Percentiles rank a stretch among this genome's conserved stretches.
Conservation (phyloP, 2,888 invertebrate genomes). For the Spisula subtruncata region DNA sequence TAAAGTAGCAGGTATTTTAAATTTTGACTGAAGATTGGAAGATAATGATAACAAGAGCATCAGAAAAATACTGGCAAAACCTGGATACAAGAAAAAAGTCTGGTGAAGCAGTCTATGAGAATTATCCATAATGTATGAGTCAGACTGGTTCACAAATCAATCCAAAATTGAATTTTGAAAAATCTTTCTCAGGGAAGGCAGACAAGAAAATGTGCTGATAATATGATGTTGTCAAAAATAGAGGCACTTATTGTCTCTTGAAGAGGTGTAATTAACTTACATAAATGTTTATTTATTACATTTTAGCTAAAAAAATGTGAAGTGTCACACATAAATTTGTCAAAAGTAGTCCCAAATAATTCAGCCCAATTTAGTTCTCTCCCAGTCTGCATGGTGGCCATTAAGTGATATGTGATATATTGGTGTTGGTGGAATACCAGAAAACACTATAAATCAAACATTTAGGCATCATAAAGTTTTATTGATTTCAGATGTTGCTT, state of each 20-base stretch:
- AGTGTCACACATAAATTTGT: background rate
- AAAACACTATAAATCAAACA: no score
- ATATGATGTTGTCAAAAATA: slow-evolving; percentile 22
- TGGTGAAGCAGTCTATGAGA: background rate
- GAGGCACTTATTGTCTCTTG: background rate
- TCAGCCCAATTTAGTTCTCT: background rate
- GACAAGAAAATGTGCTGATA: slow-evolving; percentile 9
- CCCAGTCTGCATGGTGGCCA: no score
- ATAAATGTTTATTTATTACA: slow-evolving; percentile 10
- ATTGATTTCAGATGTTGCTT: no score
- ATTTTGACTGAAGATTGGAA: background rate
- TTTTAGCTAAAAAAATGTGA: background rate
- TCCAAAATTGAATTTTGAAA: slow-evolving; percentile 25
- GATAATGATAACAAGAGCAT: slow-evolving; percentile 1
- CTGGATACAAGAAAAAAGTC: background rate
- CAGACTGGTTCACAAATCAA: slow-evolving; percentile 24
- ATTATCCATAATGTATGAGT: slow-evolving; percentile 22
- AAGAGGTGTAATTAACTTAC: slow-evolving; percentile 13
- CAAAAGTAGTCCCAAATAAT: background rate
- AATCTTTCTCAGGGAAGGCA: background rate
- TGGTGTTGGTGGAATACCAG: no score
- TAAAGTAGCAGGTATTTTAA: background rate
- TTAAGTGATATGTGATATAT: no score
- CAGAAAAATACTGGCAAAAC: background rate
- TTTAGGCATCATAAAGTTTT: no score